These are phyloP conservation scores for Platerodrilus igneus DNA, from an alignment of 2,888 invertebrate genomes.

Conservation along the genomic window DNA sequence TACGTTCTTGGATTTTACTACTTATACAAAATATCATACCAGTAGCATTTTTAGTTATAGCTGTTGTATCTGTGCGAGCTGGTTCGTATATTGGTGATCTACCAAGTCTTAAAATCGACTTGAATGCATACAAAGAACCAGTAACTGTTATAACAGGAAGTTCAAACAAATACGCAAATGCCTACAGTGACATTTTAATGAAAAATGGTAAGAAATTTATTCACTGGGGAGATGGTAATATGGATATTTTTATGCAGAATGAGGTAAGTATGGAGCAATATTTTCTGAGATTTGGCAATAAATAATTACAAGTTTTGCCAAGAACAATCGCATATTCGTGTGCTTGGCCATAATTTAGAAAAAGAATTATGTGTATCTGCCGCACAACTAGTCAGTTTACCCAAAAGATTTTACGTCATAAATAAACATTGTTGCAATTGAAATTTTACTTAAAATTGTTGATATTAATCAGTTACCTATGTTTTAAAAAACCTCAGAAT, in stretches of 20 bases:
- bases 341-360: no score
- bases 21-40: slow-evolving; percentile 66
- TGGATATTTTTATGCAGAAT: neutral
- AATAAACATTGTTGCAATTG: no score
- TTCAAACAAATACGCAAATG: slow-evolving; percentile 35
- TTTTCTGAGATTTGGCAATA: no score
- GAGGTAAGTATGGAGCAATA: no score
- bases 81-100: slow-evolving; percentile 49
- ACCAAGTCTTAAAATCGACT: slow-evolving; percentile 53
- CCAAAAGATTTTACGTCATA: no score
- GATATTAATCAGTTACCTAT: no score
- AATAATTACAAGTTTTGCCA: no score
- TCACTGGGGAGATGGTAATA: slow-evolving; percentile 20
- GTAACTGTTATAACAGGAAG: slow-evolving; percentile 38
- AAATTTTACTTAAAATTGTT: no score
- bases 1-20: slow-evolving; percentile 62
- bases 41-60: slow-evolving; percentile 57
- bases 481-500: no score
- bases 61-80: slow-evolving; percentile 56
- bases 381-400: no score
- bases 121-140: slow-evolving; percentile 48
- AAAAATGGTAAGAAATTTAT: slow-evolving; percentile 4
- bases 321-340: no score
- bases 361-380: no score
- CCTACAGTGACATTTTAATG: slow-evolving; percentile 36